Evolutionary conservation across 2,797 vertebrate species (phyloP).

Genomic region (Acipenser transmontanus): DNA sequence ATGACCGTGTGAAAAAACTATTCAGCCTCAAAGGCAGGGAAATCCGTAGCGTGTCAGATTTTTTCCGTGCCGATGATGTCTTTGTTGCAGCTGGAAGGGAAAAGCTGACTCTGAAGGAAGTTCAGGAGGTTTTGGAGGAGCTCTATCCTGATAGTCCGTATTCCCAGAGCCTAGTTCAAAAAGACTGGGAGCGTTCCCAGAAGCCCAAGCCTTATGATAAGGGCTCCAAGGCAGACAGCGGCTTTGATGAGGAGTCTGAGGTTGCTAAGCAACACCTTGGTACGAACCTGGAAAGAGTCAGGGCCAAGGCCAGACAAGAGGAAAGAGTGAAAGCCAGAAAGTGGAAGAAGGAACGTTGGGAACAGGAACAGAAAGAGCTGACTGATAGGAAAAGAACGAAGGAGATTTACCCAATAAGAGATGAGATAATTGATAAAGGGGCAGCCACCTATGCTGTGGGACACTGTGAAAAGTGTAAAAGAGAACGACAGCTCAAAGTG

Average conservation of each 20-base stretch:
- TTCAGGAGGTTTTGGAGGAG: constrained; percentile 79
- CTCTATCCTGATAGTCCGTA: constrained; percentile 71
- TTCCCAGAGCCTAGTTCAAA: constrained; percentile 52
- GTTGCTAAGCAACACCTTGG: constrained; percentile 30
- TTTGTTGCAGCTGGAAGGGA: constrained; percentile 82
- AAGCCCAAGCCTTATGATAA: constrained; percentile 55
- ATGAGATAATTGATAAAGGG: constrained; percentile 32
- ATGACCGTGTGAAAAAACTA: constrained; percentile 80
- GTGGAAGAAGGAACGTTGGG: constrained; percentile 54
- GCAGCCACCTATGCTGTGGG: neutral
- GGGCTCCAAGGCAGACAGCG: constrained; percentile 66
- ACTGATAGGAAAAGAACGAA: constrained; percentile 39
- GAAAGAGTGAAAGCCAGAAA: constrained; percentile 42
- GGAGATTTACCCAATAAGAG: constrained; percentile 33
- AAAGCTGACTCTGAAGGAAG: constrained; percentile 67
- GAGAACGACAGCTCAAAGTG: constrained; percentile 33
- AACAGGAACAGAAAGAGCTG: constrained; percentile 36
- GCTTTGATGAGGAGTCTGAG: constrained; percentile 52
- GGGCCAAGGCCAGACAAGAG: constrained; percentile 44
- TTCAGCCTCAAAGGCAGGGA: constrained; percentile 82
- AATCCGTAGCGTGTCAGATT: constrained; percentile 80
- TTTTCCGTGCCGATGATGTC: constrained; percentile 82
- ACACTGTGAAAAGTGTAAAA: constrained; percentile 54
- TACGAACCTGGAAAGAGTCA: constrained; percentile 56
- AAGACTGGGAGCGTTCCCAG: constrained; percentile 65